Percentiles rank a stretch among this genome's conserved stretches.
phyloP scores from a whole-genome alignment of 2,888 invertebrate species.

The Diaperis boleti region DNA sequence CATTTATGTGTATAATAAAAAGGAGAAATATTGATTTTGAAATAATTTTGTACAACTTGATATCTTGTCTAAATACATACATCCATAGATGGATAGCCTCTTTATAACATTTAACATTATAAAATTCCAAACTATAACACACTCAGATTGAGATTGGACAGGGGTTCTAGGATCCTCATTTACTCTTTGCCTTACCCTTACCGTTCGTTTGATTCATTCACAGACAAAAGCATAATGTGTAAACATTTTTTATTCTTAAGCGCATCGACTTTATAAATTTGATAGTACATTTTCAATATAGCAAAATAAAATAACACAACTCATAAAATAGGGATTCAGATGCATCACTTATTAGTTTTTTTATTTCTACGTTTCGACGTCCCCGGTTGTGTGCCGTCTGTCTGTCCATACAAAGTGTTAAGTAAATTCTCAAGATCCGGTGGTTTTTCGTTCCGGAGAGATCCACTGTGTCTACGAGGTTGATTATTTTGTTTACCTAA shows the following conservation, averaged over 20 bases:
- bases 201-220: too few relatives aligned
- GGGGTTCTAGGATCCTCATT: too few relatives aligned
- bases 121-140: too few relatives aligned
- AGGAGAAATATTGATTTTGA: too few relatives aligned
- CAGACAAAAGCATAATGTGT: slow-evolving; percentile 28
- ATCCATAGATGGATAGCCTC: too few relatives aligned
- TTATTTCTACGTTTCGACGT: slow-evolving; percentile 59
- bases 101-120: too few relatives aligned
- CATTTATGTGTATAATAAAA: too few relatives aligned
- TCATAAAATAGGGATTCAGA: slow-evolving; percentile 7
- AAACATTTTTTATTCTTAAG: slow-evolving; percentile 52
- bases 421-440: slow-evolving; percentile 86
- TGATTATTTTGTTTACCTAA: slow-evolving; percentile 72
- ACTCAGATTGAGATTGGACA: too few relatives aligned
- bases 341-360: slow-evolving; percentile 57
- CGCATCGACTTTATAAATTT: slow-evolving; percentile 43
- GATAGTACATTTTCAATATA: slow-evolving; percentile 35
- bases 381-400: slow-evolving; percentile 60
- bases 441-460: slow-evolving; percentile 73
- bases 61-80: too few relatives aligned
- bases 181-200: too few relatives aligned
- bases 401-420: slow-evolving; percentile 82
- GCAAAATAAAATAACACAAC: slow-evolving; percentile 33
- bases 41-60: too few relatives aligned
- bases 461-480: slow-evolving; percentile 53